A percentile compares a stretch with the other conserved stretches of the same genome.
Conservation (phyloP, 2,888 invertebrate genomes). For the Hemaris fuciformis region DNA sequence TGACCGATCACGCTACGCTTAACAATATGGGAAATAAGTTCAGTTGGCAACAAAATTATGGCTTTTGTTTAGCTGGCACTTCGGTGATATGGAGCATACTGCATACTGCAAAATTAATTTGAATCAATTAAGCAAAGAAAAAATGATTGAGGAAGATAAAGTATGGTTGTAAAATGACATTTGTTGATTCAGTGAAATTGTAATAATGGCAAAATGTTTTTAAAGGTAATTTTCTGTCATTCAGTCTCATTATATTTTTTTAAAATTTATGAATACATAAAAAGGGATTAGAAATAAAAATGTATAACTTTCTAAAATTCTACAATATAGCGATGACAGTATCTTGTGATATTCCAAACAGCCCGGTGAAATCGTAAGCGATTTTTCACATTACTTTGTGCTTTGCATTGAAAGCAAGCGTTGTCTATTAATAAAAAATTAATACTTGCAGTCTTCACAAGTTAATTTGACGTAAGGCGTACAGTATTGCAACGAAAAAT, state of each 20-base stretch:
- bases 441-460: neutral
- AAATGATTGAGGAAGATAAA: too few relatives aligned
- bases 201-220: too few relatives aligned
- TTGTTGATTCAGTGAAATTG: too few relatives aligned
- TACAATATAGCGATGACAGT: neutral
- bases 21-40: too few relatives aligned
- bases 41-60: too few relatives aligned
- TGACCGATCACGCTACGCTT: too few relatives aligned
- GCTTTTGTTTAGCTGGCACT: too few relatives aligned
- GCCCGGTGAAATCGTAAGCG: neutral
- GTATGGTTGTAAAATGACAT: too few relatives aligned
- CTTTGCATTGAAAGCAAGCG: neutral
- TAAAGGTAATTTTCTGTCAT: neutral
- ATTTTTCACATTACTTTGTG: neutral
- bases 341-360: neutral
- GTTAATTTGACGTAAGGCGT: neutral
- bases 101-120: too few relatives aligned
- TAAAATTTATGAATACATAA: neutral
- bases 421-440: neutral
- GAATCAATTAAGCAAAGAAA: too few relatives aligned
- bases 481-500: neutral
- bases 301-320: neutral
- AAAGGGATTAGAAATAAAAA: neutral
- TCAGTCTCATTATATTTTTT: neutral
- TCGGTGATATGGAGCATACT: too few relatives aligned